These are phyloP conservation scores for Odocoileus hemionus DNA, from an alignment of 2,113 vertebrate species.

Conservation along the genomic window DNA sequence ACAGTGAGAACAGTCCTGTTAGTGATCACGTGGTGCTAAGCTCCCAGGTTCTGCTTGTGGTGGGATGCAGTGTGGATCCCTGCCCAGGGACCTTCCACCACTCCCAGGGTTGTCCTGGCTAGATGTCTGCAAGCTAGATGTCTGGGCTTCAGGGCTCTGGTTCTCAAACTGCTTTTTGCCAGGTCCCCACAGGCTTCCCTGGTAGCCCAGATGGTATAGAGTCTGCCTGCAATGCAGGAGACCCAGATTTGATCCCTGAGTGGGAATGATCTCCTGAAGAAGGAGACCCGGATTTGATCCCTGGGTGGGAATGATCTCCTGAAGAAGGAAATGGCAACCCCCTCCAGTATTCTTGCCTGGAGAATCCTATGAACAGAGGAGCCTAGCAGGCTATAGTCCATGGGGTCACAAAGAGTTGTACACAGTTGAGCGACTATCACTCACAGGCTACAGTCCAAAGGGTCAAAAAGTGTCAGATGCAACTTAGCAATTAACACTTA, in stretches of 20 bases:
- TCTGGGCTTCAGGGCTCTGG: neutral
- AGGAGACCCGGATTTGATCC: neutral
- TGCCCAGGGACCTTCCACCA: neutral
- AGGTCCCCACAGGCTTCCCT: neutral
- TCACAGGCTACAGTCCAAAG: neutral
- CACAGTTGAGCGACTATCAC: accelerated
- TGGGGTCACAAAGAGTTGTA: neutral
- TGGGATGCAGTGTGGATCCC: neutral
- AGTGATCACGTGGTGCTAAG: neutral
- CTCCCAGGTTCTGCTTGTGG: neutral
- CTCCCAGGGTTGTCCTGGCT: accelerated
- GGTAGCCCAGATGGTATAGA: neutral
- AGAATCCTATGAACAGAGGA: neutral
- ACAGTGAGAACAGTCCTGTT: neutral
- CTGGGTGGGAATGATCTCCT: neutral
- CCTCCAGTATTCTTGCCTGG: neutral
- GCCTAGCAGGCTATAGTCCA: neutral
- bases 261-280: neutral
- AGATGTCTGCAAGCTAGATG: neutral
- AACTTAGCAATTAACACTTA: neutral
- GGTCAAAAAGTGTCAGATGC: neutral
- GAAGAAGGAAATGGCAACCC: neutral
- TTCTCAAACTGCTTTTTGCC: neutral
- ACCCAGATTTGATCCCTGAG: neutral
- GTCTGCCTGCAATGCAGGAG: neutral